A percentile compares a stretch with the other conserved stretches of the same genome.
Evolutionary conservation across 2,797 vertebrate species (phyloP).

Genomic region (Uromys caudimaculatus): DNA sequence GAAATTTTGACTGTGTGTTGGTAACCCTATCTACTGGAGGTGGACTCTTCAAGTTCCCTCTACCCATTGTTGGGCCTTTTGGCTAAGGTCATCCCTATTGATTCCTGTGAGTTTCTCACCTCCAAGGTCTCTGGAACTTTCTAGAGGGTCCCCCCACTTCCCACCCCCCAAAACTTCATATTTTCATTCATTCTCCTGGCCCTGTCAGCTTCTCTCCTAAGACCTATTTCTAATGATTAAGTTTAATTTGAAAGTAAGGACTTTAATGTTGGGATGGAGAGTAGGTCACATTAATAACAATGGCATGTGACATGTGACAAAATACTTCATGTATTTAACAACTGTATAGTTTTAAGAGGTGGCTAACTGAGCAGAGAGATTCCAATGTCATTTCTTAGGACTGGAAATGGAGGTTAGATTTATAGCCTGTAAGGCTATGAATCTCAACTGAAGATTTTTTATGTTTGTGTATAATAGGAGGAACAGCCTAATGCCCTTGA

Average conservation of each 20-base stretch:
- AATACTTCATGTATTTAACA: neutral
- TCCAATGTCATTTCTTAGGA: neutral
- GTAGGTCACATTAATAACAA: neutral
- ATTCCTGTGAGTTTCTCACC: neutral
- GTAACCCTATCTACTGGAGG: neutral
- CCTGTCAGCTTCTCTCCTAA: neutral
- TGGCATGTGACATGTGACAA: neutral
- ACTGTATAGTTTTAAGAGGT: neutral
- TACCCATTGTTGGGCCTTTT: neutral
- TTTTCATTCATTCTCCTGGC: neutral
- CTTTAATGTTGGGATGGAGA: neutral
- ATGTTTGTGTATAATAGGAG: neutral
- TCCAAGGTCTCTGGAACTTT: neutral
- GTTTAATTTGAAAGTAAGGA: slow-evolving; percentile 22
- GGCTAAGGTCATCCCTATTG: neutral
- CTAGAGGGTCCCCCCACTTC: neutral
- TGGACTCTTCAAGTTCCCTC: neutral
- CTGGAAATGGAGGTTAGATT: neutral
- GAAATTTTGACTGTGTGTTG: neutral
- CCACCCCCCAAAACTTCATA: neutral
- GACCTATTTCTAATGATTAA: neutral
- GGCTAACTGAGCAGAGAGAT: neutral
- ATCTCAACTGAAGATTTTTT: slow-evolving; percentile 25
- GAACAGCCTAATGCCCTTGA: neutral
- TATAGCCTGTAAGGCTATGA: neutral